phyloP scores from a whole-genome alignment of 1,140 invertebrate species.

The Drosophila guanche region DNA sequence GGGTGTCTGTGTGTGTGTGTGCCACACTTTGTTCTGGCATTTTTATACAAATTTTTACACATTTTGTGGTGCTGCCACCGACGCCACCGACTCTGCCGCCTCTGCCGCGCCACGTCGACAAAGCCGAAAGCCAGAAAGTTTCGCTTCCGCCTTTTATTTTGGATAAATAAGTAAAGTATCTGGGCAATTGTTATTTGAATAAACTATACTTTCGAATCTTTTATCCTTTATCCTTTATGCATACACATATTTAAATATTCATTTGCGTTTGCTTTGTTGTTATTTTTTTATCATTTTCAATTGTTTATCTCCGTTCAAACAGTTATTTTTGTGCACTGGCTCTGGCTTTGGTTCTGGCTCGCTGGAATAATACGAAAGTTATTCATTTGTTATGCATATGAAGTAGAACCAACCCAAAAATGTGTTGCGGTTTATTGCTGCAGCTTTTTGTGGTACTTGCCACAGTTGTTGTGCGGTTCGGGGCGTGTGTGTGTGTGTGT shows the following conservation, averaged over 20 bases:
- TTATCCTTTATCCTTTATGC: conserved; percentile 37
- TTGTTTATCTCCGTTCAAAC: conserved; percentile 56
- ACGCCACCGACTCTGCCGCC: conserved; percentile 11
- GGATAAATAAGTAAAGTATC: conserved; percentile 80
- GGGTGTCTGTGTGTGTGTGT: conserved; percentile 32
- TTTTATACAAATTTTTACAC: conserved; percentile 68
- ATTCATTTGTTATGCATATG: conserved; percentile 80
- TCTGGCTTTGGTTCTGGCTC: conserved; percentile 20
- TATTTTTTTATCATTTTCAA: conserved; percentile 55
- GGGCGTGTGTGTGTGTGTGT: background rate
- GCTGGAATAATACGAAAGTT: conserved; percentile 57
- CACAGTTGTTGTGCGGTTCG: conserved; percentile 2
- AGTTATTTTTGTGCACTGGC: conserved; percentile 22
- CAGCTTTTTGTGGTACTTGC: conserved; percentile 15
- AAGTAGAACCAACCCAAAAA: conserved; percentile 56
- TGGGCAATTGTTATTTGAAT: conserved; percentile 75
- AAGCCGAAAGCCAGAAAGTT: conserved; percentile 63
- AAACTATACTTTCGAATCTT: conserved; percentile 49
- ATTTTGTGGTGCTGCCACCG: conserved; percentile 32
- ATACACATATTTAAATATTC: conserved; percentile 24
- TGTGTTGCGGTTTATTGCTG: conserved; percentile 45
- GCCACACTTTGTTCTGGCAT: conserved; percentile 61
- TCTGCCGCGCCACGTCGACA: conserved; percentile 21
- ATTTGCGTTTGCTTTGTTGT: conserved; percentile 45
- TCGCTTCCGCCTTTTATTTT: conserved; percentile 57